Base-by-base conservation (phyloP, 2,797 vertebrate genomes). In the Liasis olivaceus region DNA sequence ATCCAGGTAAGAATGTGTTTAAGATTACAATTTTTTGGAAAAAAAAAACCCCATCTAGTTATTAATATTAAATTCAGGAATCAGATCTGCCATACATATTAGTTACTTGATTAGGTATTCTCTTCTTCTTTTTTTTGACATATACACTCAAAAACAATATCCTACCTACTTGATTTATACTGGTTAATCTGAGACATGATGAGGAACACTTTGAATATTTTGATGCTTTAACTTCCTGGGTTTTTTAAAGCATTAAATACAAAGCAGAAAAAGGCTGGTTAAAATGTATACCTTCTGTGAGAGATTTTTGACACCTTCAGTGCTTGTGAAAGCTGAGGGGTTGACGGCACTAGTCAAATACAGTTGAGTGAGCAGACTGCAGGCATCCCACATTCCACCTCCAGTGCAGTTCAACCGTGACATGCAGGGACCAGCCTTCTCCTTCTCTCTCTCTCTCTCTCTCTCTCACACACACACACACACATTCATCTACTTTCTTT, bases 331-430 rank as follows among this genome's bases (percentile, higher is more conserved):
- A 97, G 97, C 97, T 97, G 97, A 98, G 97, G 95, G 96, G 97
- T 98, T 98, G 97, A 98, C 97, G 97, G 98, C 97, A 97, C 97
- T 95, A 97, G 97, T 98, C 97, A 97, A 98, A 97, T 98, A 98
- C 98, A 98, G 98, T 98, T 98, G 98, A 98, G 97, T 98, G 98
- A 98, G 97, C 98, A 98, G 98, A 95, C 97, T 96, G 97, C 96
- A 95, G 96, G 96, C 95, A 96, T 96, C 96, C 97, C 95, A 96
- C 95, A 94, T 97, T 97, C 96, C 97, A 97, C 97, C 97, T 97
- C 96, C 96, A 96, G 95, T 95, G 96, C 97, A 98, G 97, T 97
- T 98, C 97, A 98, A 98, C 97, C 98, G 97, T 98, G 97, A 98
- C 97, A 93, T 28, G n/a, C 97, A 96, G 96, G 96, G 95, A 97